A percentile compares a stretch with the other conserved stretches of the same genome.
These are phyloP conservation scores for Clinocottus analis DNA, from an alignment of 2,113 vertebrate genomes.

Conservation along the genomic window DNA sequence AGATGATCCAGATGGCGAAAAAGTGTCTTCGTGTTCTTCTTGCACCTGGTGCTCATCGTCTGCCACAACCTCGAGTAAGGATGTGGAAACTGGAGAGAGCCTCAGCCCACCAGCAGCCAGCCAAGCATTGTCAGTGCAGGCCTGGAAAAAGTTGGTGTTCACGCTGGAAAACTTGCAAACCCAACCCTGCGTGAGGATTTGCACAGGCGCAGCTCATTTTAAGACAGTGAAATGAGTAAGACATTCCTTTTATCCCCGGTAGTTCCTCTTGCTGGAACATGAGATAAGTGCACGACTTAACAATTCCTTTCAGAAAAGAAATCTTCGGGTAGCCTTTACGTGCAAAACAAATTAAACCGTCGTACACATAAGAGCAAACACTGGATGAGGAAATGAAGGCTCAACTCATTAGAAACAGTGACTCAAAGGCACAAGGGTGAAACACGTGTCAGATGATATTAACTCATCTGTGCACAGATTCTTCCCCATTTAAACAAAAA, in stretches of 20 bases:
- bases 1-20: not conserved
- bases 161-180: constrained; percentile 72
- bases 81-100: constrained; percentile 59
- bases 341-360: constrained; percentile 31
- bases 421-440: constrained; percentile 33
- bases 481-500: not conserved
- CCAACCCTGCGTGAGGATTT: constrained; percentile 57
- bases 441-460: constrained; percentile 38
- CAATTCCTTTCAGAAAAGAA: constrained; percentile 30
- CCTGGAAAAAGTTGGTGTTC: constrained; percentile 76
- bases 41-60: constrained; percentile 15
- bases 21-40: not conserved
- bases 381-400: constrained; percentile 12
- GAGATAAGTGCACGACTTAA: constrained; percentile 16
- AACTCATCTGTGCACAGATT: constrained; percentile 44
- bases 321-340: constrained; percentile 4
- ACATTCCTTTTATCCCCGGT: constrained; percentile 55
- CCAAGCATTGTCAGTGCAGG: constrained; percentile 70
- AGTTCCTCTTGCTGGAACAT: constrained; percentile 44
- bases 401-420: constrained; percentile 26
- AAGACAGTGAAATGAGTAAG: constrained; percentile 72
- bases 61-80: constrained; percentile 33
- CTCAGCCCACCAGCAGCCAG: constrained; percentile 51
- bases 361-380: constrained; percentile 13
- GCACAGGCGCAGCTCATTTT: constrained; percentile 68